Evolutionary conservation across 2,797 vertebrate species (phyloP), one percentile per base, ranked within the genome.

Genomic region (Cuniculus paca): DNA sequence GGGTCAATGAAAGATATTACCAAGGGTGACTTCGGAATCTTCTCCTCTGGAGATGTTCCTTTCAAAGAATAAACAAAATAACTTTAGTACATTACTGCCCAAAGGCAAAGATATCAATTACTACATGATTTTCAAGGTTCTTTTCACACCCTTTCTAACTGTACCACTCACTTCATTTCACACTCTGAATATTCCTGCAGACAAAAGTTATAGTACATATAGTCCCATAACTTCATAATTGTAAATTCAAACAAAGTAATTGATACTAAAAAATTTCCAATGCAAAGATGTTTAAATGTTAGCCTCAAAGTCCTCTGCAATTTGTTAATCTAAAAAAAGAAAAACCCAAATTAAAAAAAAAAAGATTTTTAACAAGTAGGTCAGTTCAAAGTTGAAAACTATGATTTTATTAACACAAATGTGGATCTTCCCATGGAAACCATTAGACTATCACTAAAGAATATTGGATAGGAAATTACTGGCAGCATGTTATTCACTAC

Each of bases 51-150:
- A 95, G 78, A 90, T 54, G 63, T 92, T 92, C 80, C 91, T 94
- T 96, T 89, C 65, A 96, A 92, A 85, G 78, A 96, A 80, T 92
- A 94, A 93, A 80, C 82, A 95, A 75, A 84, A 81, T 60, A 88
- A 48, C 83, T 86, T 90, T 56, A 58, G 48, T 78, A 91, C 1
- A 81, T 52, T 60, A 88, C 77, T 91, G 45, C 63, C 74, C 45
- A 94, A 58, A 83, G 77, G 70, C 70, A 95, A 82, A 28, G 63
- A 75, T 39, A 84, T 58, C 82, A 94, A 80, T 52, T 50, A 80
- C 12, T 78, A 90, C 20, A 83, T n/a, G 61, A 70, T 54, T 87
- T 28, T 84, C 48, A n/a, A 39, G n/a, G 17, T 74, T 95, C 60
- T 85, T 87, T 88, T 70, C 60, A 83, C 70, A 86, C 61, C 26